Evolutionary conservation across 1,140 invertebrate species (phyloP).

Genomic region (Cotesia typhae): DNA sequence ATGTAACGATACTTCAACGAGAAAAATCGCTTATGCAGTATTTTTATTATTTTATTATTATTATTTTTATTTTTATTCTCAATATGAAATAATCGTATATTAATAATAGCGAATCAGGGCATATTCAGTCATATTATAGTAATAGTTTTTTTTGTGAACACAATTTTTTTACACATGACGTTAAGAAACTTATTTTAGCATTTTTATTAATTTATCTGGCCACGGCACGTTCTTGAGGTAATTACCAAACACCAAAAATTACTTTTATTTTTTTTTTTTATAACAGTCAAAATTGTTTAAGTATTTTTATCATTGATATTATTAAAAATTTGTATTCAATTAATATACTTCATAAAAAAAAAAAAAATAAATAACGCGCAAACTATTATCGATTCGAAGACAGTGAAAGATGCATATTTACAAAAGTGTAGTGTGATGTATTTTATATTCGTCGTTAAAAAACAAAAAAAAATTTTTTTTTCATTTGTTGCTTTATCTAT

Average conservation of each 20-base stretch:
- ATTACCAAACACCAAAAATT: slow-evolving; percentile 15
- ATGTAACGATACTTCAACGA: slow-evolving; percentile 53
- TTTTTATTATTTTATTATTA: slow-evolving; percentile 35
- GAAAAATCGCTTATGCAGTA: slow-evolving; percentile 27
- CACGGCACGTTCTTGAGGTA: slow-evolving; percentile 57
- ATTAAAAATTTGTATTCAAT: background rate
- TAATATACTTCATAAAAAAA: background rate
- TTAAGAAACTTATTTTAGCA: slow-evolving; percentile 65
- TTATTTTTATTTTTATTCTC: slow-evolving; percentile 47
- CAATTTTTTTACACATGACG: slow-evolving; percentile 67
- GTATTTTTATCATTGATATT: slow-evolving; percentile 28
- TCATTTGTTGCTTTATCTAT: slow-evolving; percentile 11
- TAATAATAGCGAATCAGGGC: slow-evolving; percentile 52
- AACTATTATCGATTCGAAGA: slow-evolving; percentile 26
- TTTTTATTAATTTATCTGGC: slow-evolving; percentile 56
- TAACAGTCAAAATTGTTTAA: background rate
- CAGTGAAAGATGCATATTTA: slow-evolving; percentile 31
- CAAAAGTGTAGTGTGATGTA: slow-evolving; percentile 32
- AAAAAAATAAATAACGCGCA: slow-evolving; percentile 14
- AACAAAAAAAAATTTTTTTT: background rate
- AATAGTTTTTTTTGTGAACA: slow-evolving; percentile 64
- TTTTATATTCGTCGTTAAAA: slow-evolving; percentile 20
- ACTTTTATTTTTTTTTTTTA: background rate
- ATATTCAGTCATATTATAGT: slow-evolving; percentile 66
- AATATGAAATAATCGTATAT: slow-evolving; percentile 50